These are phyloP conservation scores for Ursus arctos DNA, from an alignment of 2,113 vertebrate species.

Conservation along the genomic window DNA sequence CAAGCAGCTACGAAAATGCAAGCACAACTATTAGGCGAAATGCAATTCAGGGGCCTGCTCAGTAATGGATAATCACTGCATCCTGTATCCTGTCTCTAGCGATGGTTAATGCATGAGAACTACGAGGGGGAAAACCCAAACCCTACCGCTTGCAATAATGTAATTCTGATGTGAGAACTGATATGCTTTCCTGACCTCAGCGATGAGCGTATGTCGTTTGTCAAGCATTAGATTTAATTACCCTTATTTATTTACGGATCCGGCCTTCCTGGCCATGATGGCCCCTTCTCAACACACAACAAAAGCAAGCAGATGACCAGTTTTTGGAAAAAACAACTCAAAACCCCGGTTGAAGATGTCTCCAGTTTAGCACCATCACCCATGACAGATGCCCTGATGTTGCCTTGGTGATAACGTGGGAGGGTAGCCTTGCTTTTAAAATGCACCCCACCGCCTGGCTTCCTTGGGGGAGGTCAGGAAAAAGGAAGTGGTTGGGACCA, in stretches of 20 bases:
- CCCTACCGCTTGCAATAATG: neutral
- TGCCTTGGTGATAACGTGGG: neutral
- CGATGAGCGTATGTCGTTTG: neutral
- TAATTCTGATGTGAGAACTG: neutral
- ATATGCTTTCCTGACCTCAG: neutral
- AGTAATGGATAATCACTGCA: neutral
- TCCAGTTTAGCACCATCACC: neutral
- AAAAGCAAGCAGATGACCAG: neutral
- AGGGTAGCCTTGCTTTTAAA: neutral
- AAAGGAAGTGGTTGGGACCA: neutral
- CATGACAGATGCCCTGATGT: accelerated
- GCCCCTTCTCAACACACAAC: neutral
- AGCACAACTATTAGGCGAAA: neutral
- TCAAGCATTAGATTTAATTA: slow-evolving; percentile 11
- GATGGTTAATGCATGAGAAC: neutral
- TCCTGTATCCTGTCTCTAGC: neutral
- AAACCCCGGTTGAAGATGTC: neutral
- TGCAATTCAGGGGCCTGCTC: neutral
- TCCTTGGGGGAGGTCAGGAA: neutral
- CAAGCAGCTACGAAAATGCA: neutral
- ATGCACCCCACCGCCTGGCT: neutral
- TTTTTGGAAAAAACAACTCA: neutral
- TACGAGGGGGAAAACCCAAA: neutral
- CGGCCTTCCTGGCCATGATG: neutral
- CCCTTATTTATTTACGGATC: neutral